Conservation (phyloP, 2,797 vertebrate species). For the Cryptoprocta ferox region DNA sequence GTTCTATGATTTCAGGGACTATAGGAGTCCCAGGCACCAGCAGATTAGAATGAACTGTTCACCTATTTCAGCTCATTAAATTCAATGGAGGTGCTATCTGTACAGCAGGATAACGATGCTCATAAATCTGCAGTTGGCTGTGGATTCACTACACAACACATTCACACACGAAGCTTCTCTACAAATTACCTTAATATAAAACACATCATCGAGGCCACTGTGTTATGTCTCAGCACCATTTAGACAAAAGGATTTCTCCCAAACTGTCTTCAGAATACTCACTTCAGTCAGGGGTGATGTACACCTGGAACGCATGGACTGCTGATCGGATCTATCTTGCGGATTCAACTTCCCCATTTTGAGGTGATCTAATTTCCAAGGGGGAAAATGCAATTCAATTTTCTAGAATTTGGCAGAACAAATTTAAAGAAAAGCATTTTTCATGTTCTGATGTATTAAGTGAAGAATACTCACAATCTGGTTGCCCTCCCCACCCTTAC, state of each 20-base stretch:
- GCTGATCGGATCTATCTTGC: neutral
- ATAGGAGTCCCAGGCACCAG: neutral
- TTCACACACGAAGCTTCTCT: neutral
- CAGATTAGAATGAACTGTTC: slow-evolving; percentile 76
- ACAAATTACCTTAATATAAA: neutral
- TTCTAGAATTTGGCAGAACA: neutral
- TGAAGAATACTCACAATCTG: neutral
- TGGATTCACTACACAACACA: slow-evolving; percentile 17
- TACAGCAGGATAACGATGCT: slow-evolving; percentile 39
- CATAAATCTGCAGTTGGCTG: slow-evolving; percentile 65
- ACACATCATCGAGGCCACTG: neutral
- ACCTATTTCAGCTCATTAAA: slow-evolving; percentile 71
- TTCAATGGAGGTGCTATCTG: slow-evolving; percentile 41
- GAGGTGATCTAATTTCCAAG: neutral
- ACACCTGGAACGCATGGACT: neutral
- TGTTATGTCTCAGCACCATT: neutral
- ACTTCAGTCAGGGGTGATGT: neutral
- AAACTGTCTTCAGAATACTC: neutral
- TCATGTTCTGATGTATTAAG: neutral
- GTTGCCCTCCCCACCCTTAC: fast-evolving
- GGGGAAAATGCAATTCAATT: neutral
- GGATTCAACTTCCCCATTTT: neutral
- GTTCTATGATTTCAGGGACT: slow-evolving; percentile 40
- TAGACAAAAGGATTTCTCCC: neutral
- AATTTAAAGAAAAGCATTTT: neutral